Conservation (phyloP, 2,113 vertebrate species). For the Puntigrus tetrazona region DNA sequence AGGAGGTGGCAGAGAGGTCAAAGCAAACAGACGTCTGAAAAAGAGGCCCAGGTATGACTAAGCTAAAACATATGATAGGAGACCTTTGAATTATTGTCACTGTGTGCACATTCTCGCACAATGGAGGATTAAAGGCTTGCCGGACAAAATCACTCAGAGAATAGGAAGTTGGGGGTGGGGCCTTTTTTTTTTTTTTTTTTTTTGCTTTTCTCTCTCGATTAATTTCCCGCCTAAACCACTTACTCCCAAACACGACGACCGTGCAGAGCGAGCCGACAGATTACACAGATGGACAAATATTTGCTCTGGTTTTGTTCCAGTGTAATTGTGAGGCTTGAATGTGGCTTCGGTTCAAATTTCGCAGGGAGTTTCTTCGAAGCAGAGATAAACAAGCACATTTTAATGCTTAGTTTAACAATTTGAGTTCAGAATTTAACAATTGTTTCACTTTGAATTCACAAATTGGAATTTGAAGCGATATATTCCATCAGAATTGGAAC, state of each 20-base stretch:
- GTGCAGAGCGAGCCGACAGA: conserved; percentile 36
- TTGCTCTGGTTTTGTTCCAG: conserved; percentile 47
- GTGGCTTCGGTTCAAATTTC: conserved; percentile 24
- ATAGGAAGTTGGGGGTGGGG: conserved; percentile 46
- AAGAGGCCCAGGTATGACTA: conserved; percentile 48
- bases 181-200: conserved; percentile 66
- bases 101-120: conserved; percentile 69
- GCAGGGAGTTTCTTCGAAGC: conserved; percentile 15
- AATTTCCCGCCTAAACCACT: conserved; percentile 51
- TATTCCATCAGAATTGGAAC: not conserved
- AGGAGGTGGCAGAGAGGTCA: conserved; percentile 69
- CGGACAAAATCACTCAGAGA: conserved; percentile 62
- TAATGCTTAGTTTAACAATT: not conserved
- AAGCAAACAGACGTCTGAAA: conserved; percentile 53
- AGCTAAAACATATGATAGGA: conserved; percentile 65
- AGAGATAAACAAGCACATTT: not conserved
- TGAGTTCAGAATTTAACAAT: not conserved
- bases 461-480: not conserved
- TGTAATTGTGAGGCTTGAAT: conserved; percentile 16
- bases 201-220: conserved; percentile 64
- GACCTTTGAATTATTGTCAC: conserved; percentile 71
- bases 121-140: conserved; percentile 58
- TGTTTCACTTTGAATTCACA: not conserved
- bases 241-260: conserved; percentile 35
- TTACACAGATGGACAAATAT: conserved; percentile 50